These are phyloP conservation scores for Erynnis tages DNA, from an alignment of 2,888 invertebrate genomes.

Conservation along the genomic window DNA sequence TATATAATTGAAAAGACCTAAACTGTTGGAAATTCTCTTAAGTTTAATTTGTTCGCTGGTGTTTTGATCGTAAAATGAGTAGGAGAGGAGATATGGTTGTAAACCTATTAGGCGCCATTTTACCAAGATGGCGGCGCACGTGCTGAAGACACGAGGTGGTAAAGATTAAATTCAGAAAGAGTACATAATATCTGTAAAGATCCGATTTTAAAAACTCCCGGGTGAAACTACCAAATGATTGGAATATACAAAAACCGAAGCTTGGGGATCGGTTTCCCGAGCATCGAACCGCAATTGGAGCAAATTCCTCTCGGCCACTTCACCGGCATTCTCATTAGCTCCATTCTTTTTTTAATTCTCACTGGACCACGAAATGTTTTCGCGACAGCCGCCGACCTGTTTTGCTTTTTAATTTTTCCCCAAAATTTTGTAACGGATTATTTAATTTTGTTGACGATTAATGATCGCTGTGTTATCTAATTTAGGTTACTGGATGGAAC, in stretches of 20 bases:
- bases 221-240: too few relatives aligned
- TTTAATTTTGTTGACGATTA: slow-evolving; percentile 59
- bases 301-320: slow-evolving; percentile 53
- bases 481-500: slow-evolving; percentile 21
- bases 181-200: too few relatives aligned
- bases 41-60: too few relatives aligned
- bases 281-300: slow-evolving; percentile 55
- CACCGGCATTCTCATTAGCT: slow-evolving; percentile 52
- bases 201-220: too few relatives aligned
- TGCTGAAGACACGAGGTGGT: too few relatives aligned
- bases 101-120: too few relatives aligned
- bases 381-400: slow-evolving; percentile 50
- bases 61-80: too few relatives aligned
- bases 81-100: too few relatives aligned
- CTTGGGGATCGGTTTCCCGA: slow-evolving; percentile 38
- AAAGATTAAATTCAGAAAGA: too few relatives aligned
- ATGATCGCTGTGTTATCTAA: slow-evolving; percentile 52
- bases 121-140: too few relatives aligned
- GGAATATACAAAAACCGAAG: slow-evolving; percentile 25
- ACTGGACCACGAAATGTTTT: slow-evolving; percentile 54
- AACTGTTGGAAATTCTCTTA: too few relatives aligned
- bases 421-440: slow-evolving; percentile 54
- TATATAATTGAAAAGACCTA: too few relatives aligned
- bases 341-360: slow-evolving; percentile 53
- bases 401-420: slow-evolving; percentile 42